Base-by-base conservation (phyloP, 2,113 vertebrate genomes). In the Megatriorchis doriae region DNA sequence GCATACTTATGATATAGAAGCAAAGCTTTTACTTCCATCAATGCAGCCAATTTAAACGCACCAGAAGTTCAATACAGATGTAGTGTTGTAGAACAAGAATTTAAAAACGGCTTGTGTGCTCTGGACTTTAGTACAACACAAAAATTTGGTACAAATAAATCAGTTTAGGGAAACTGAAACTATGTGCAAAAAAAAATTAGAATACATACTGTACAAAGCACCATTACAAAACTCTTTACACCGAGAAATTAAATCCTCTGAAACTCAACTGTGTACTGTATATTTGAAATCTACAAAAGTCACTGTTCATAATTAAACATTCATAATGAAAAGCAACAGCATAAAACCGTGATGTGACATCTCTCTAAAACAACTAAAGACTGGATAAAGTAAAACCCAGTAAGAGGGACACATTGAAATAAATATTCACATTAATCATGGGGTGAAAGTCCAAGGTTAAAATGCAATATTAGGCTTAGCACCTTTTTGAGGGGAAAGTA, bases 401-500 rank as follows among this genome's bases (percentile, higher is more conserved):
- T 91, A 95, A 96, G 80, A 95, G 94, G 97, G 97, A 88, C 80
- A 80, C 52, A 45, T 11, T 93, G 97, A 97, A 98, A 98, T 98
- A 98, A 98, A 98, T 98, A 98, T 98, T 98, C 98, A 98, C 98
- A 98, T 98, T 98, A 97, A 96, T 97, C 96, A 93, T 93, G 92
- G 97, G 97, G 97, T 97, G 94, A 97, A 97, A 97, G 97, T 97
- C 97, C 97, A 97, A 96, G 88, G 94, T 96, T 97, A 94, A 96
- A 96, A 77, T 83, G 93, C 96, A 95, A 92, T 78, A 74, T 70
- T 88, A 84, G 89, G 94, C 92, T 97, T 98, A 98, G 98, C 98
- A 98, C 97, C 97, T 97, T 95, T 96, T 74, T 95, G 94, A 96
- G 96, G 97, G 93, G 83, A 94, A 94, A 97, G 81, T 77, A 81